These are phyloP conservation scores for Bombyx huttoni DNA, from an alignment of 2,888 invertebrate genomes.

Conservation along the genomic window DNA sequence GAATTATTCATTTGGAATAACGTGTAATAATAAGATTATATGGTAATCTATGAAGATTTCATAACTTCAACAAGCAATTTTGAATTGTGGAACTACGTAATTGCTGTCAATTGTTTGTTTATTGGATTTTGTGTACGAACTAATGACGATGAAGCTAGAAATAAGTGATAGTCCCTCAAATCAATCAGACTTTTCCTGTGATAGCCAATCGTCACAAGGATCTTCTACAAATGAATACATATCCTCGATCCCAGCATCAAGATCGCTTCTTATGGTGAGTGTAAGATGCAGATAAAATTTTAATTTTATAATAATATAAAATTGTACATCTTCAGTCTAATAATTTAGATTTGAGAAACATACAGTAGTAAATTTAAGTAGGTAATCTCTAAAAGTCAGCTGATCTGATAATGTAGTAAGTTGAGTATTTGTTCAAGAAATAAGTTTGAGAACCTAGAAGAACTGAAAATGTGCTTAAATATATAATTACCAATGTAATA, in stretches of 20 bases:
- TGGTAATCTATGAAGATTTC: conserved; percentile 9
- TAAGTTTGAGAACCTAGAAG: too few relatives aligned
- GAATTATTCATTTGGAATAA: too few relatives aligned
- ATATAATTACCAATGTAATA: too few relatives aligned
- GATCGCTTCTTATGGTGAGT: conserved; percentile 55
- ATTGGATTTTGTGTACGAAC: conserved; percentile 25
- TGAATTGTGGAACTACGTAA: conserved; percentile 32
- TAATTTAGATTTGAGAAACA: too few relatives aligned
- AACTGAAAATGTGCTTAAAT: too few relatives aligned
- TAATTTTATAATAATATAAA: too few relatives aligned
- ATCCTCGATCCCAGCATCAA: conserved; percentile 42
- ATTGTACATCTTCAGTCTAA: too few relatives aligned
- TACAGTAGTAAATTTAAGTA: too few relatives aligned
- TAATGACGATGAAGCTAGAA: conserved; percentile 74
- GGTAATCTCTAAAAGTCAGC: too few relatives aligned
- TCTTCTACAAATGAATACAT: conserved; percentile 66
- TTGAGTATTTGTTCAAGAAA: too few relatives aligned
- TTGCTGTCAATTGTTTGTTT: conserved; percentile 4
- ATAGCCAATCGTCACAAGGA: conserved; percentile 73
- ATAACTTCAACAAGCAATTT: conserved; percentile 3
- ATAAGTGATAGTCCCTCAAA: conserved; percentile 74
- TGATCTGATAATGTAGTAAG: too few relatives aligned
- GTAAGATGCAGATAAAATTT: neutral
- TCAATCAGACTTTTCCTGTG: conserved; percentile 74
- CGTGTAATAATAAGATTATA: too few relatives aligned